Evolutionary conservation across 2,888 invertebrate genomes (phyloP).

Genomic region (Ypsolopha scabrella): DNA sequence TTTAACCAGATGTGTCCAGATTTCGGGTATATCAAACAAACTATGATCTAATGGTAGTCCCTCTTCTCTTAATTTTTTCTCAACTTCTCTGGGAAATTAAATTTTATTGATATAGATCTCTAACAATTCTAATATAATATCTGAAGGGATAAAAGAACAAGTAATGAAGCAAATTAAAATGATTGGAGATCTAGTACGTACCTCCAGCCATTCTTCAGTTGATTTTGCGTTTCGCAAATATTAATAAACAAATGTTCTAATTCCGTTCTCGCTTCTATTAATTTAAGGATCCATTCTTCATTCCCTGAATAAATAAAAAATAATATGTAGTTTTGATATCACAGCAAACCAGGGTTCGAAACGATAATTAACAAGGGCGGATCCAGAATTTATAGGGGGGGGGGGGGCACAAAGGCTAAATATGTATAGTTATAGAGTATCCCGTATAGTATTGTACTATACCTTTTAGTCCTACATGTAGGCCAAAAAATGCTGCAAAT

Average conservation of each 20-base stretch:
- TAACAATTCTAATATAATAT: not conserved
- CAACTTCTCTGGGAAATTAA: slow-evolving; percentile 38
- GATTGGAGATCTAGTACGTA: slow-evolving; percentile 14
- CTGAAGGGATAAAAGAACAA: not conserved
- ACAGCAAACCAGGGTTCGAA: too few relatives aligned
- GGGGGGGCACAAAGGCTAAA: too few relatives aligned
- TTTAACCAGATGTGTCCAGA: slow-evolving; percentile 49
- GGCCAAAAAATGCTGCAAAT: too few relatives aligned
- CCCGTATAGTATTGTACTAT: too few relatives aligned
- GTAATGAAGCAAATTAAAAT: not conserved
- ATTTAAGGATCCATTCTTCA: slow-evolving; percentile 49
- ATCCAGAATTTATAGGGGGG: too few relatives aligned
- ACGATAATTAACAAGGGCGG: too few relatives aligned
- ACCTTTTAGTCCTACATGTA: too few relatives aligned
- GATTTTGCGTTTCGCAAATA: slow-evolving; percentile 25
- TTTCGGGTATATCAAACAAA: slow-evolving; percentile 43
- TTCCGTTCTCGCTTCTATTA: slow-evolving; percentile 43
- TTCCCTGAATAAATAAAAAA: slow-evolving; percentile 33
- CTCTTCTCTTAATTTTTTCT: slow-evolving; percentile 39
- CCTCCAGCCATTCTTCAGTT: slow-evolving; percentile 34
- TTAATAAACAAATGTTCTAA: slow-evolving; percentile 32
- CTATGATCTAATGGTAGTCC: slow-evolving; percentile 52
- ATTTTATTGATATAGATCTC: not conserved
- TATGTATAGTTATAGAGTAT: too few relatives aligned
- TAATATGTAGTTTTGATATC: not conserved